phyloP scores from a whole-genome alignment of 1,140 invertebrate species.

The Acromyrmex charruanus region DNA sequence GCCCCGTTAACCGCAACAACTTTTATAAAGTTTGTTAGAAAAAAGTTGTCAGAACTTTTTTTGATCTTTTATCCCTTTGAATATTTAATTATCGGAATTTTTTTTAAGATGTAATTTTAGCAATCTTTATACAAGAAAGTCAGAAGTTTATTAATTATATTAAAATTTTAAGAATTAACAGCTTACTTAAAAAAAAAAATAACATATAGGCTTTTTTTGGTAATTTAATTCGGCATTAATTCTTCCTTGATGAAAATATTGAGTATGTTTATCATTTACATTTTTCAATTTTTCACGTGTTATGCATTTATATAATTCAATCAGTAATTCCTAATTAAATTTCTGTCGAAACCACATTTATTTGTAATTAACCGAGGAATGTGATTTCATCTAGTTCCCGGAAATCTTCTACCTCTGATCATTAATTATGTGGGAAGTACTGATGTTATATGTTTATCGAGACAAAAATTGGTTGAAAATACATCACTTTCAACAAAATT shows the following conservation, averaged over 20 bases:
- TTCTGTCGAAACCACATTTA: neutral
- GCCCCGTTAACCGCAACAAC: neutral
- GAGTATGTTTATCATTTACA: neutral
- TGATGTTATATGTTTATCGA: neutral
- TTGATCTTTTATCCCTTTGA: neutral
- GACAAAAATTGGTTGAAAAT: neutral
- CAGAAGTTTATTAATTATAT: neutral
- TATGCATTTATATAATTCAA: neutral
- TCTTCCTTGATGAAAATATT: neutral
- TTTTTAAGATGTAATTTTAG: neutral
- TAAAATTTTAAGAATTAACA: neutral
- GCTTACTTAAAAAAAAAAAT: neutral
- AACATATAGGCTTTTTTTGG: neutral
- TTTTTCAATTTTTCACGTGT: neutral
- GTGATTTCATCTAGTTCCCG: neutral
- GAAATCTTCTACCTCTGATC: neutral
- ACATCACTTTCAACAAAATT: no score
- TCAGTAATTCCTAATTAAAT: slow-evolving; percentile 1
- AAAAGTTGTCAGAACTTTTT: neutral
- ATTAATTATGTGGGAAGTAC: neutral
- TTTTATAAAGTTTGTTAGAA: neutral
- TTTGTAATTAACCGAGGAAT: neutral
- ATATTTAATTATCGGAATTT: neutral
- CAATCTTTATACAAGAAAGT: neutral
- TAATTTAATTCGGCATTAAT: neutral